Evolutionary conservation across 2,888 invertebrate species (phyloP).

Genomic region (Acanthosepion esculentum): DNA sequence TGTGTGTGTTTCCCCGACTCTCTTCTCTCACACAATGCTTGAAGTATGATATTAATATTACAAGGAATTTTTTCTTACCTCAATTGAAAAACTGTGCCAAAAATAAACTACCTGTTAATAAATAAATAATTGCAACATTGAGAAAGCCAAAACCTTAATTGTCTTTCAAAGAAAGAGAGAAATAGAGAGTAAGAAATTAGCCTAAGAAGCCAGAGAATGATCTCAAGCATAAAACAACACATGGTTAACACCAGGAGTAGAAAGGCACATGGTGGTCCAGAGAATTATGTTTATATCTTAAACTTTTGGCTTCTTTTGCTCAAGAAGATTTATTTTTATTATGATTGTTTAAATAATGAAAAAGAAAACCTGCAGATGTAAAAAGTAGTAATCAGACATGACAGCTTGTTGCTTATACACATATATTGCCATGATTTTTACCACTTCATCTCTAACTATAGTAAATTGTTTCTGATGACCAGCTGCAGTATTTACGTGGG

Average conservation of each 20-base stretch:
- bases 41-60: too few relatives aligned
- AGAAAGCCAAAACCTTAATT: not conserved
- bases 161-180: not conserved
- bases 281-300: not conserved
- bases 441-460: not conserved
- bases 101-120: not conserved
- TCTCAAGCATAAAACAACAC: not conserved
- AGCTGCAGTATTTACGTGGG: not conserved
- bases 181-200: not conserved
- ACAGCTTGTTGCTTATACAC: not conserved
- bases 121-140: not conserved
- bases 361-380: not conserved
- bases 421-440: slow-evolving; percentile 1
- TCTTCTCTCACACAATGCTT: too few relatives aligned
- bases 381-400: not conserved
- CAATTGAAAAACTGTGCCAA: too few relatives aligned
- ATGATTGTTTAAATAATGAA: not conserved
- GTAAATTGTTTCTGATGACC: not conserved
- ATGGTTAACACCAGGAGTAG: not conserved
- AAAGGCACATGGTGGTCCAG: not conserved
- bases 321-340: not conserved
- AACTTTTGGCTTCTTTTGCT: not conserved
- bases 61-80: too few relatives aligned
- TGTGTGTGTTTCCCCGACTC: too few relatives aligned
- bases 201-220: not conserved